These are phyloP conservation scores for Enteromius afrohamiltoni DNA, from an alignment of 2,797 vertebrate genomes.

Conservation along the genomic window DNA sequence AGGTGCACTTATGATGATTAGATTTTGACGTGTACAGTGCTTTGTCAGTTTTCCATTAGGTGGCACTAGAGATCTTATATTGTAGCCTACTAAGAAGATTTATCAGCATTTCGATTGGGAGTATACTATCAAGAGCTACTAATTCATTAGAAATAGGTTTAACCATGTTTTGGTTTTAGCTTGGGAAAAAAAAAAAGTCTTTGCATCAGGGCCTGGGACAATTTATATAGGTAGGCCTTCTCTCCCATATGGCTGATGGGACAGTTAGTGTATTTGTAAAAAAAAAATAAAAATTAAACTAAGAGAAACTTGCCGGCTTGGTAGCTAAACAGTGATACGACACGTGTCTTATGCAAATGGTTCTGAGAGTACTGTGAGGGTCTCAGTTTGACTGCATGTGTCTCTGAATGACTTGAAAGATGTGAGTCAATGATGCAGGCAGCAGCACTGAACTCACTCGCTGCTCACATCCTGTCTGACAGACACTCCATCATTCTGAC, in stretches of 20 bases:
- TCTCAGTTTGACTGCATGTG: conserved; percentile 29
- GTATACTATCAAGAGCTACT: background rate
- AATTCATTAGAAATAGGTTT: conserved; percentile 4
- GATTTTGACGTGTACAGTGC: background rate
- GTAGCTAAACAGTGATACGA: background rate
- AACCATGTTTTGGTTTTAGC: conserved; percentile 2
- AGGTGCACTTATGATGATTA: conserved; percentile 8
- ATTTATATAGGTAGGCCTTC: background rate
- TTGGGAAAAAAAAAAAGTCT: background rate
- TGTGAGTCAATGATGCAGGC: conserved; percentile 47
- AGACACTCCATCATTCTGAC: conserved; percentile 45
- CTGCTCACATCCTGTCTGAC: conserved; percentile 38
- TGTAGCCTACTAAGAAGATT: background rate
- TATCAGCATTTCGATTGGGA: conserved; percentile 9
- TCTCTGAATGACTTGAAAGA: conserved; percentile 33
- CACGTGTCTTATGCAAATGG: conserved; percentile 4
- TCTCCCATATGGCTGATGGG: background rate
- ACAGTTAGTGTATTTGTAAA: background rate
- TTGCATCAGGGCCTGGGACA: background rate
- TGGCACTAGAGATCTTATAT: conserved; percentile 44
- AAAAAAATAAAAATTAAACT: background rate
- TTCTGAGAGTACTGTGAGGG: conserved; percentile 3
- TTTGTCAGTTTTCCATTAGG: conserved; percentile 31
- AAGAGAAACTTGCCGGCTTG: background rate
- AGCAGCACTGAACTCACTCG: conserved; percentile 37